These are phyloP conservation scores for Acropora yongei DNA, from an alignment of 64 coral and sea anemone species.

Conservation along the genomic window DNA sequence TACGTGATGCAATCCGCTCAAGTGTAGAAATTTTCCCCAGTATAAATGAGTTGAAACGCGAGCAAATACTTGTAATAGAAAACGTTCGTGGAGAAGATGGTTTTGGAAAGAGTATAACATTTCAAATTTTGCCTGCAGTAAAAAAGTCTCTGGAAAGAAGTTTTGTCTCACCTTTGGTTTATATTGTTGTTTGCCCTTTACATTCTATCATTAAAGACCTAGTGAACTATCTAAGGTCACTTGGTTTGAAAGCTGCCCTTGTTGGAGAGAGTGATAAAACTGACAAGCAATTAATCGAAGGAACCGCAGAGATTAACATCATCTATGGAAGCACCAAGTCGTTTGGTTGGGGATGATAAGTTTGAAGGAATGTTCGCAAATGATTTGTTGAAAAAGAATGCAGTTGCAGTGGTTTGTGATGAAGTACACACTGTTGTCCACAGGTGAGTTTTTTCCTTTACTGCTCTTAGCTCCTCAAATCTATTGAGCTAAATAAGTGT, in stretches of 20 bases:
- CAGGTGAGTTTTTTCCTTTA: background rate
- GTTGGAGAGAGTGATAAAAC: background rate
- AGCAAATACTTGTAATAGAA: background rate
- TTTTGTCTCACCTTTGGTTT: background rate
- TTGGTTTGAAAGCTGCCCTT: slow-evolving; percentile 13
- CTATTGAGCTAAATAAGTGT: too few relatives aligned
- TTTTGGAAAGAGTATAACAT: background rate
- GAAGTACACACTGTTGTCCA: slow-evolving; percentile 9
- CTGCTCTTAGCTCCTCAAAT: background rate
- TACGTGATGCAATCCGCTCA: background rate
- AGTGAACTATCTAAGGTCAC: background rate
- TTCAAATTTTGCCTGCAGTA: slow-evolving; percentile 4
- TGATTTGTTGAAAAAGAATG: background rate
- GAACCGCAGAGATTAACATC: background rate
- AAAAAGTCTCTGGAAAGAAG: background rate
- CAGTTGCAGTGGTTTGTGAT: slow-evolving; percentile 11
- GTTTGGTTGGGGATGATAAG: background rate
- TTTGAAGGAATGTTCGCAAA: slow-evolving; percentile 7
- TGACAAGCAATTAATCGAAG: background rate
- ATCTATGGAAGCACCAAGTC: slow-evolving; percentile 10
- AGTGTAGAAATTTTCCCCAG: background rate
- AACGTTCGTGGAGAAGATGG: slow-evolving; percentile 20
- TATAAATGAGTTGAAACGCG: slow-evolving; percentile 6
- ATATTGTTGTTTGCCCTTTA: slow-evolving; percentile 9
- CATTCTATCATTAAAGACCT: background rate